Base-by-base conservation (phyloP, 2,888 invertebrate genomes). In the Cybosia mesomella region DNA sequence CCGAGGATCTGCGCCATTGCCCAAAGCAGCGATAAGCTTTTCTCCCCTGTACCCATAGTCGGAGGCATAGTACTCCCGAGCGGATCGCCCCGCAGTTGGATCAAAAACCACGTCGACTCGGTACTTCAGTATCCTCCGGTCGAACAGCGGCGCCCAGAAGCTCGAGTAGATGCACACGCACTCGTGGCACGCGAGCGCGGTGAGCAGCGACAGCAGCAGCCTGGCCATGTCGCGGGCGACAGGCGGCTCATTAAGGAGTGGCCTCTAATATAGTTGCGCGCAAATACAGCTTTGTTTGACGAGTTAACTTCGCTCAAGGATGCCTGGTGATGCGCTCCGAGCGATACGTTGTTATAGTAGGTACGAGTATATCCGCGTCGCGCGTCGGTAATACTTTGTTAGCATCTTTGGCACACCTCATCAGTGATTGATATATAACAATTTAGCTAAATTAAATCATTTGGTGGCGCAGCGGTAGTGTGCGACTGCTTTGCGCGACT, bases 81-180 rank as follows among this genome's bases (percentile, higher is more conserved):
- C 81, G 2, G 69, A 81, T 64, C 73, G 85, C 0, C 89, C 94
- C 0, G 81, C 83, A 0, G 86, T 82, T 0, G 91, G 90, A 18
- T 90, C 82, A 71, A 94, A 92, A 1, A 81, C 76, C 0, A 84
- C 80, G 39, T 92, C 92, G 8, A 94, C 91, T 8, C 87, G 80
- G 66, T 93, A 94, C 70, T 90, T 89, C 9, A 94, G 76, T 61
- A 92, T 87, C 24, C 85, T 84, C 0, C 89, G 87, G 72, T 93
- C 87, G 53, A 86, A 90, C 43, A 94, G 73, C 11, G 94, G 93
- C 62, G 91, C 92, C 91, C 91, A 95, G 81, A 95, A 95, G 84
- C 91, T 92, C 0, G 94, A 94, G 75, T 88, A 90, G 4, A 90
- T 68, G 18, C 79, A 75, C 15, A 81, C 83, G 62, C 84, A 76